A percentile compares a stretch with the other conserved stretches of the same genome.
Conservation (phyloP, 2,113 vertebrate genomes). For the Pipra filicauda region DNA sequence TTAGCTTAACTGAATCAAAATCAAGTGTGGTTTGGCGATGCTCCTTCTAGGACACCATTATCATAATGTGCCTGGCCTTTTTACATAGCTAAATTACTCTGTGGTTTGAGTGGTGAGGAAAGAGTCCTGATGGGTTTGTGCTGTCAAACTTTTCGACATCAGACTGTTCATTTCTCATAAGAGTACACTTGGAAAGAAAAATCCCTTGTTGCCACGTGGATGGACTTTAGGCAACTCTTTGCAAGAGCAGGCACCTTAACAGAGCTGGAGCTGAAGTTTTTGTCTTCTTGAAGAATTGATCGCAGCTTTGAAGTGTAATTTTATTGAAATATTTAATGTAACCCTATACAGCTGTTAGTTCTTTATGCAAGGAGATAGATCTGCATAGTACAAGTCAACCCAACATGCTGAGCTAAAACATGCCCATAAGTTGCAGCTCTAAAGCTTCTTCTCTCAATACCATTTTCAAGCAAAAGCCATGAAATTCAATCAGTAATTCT, state of each 20-base stretch:
- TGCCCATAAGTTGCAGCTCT: neutral
- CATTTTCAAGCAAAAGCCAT: neutral
- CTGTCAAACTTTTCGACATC: neutral
- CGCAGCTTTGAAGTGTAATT: neutral
- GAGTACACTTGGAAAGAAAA: neutral
- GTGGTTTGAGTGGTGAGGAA: slow-evolving; percentile 18
- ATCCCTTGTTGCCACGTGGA: neutral
- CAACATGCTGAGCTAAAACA: neutral
- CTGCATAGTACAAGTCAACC: neutral
- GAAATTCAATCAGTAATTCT: neutral
- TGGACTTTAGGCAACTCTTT: neutral
- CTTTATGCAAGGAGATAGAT: neutral
- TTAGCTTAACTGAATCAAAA: neutral
- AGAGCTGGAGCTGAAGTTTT: neutral
- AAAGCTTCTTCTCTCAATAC: neutral
- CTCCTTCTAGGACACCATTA: neutral
- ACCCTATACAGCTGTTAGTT: neutral
- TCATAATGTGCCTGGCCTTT: slow-evolving; percentile 4
- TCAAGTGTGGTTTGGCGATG: neutral
- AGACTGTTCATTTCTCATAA: neutral
- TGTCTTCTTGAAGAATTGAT: neutral
- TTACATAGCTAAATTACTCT: neutral
- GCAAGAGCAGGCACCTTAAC: neutral
- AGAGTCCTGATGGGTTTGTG: neutral
- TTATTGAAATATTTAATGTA: neutral